Evolutionary conservation across 2,888 invertebrate species (phyloP).

Genomic region (Sinohyriopsis cumingii): DNA sequence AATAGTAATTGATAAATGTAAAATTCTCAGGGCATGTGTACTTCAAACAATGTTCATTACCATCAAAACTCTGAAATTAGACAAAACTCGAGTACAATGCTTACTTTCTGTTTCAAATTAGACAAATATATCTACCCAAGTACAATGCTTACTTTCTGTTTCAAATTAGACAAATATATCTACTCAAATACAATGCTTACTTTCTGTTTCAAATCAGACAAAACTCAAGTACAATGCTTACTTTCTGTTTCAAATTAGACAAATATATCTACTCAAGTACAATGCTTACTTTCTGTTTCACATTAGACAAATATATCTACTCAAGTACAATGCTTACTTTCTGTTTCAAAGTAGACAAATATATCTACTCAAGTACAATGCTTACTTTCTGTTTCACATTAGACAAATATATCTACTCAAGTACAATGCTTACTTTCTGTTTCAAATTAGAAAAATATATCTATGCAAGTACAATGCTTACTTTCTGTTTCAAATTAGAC

Average conservation of each 20-base stretch:
- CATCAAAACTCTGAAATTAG: too few species aligned
- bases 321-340: slow-evolving; percentile 76
- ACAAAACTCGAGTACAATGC: slow-evolving; percentile 38
- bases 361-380: slow-evolving; percentile 1
- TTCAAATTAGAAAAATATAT: slow-evolving; percentile 76
- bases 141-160: slow-evolving; percentile 83
- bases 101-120: slow-evolving; percentile 94
- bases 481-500: slow-evolving; percentile 92
- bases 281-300: slow-evolving; percentile 88
- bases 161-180: slow-evolving; percentile 75
- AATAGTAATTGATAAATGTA: too few species aligned
- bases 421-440: slow-evolving; percentile 82
- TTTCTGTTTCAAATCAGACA: slow-evolving; percentile 89
- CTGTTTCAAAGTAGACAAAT: slow-evolving; percentile 84
- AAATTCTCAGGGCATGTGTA: too few species aligned
- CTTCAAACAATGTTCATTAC: too few species aligned
- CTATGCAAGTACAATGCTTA: slow-evolving; percentile 66
- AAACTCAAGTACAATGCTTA: slow-evolving; percentile 67
- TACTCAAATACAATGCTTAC: slow-evolving; percentile 73
- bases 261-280: background rate
- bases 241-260: slow-evolving; percentile 92
- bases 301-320: too few species aligned
- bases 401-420: background rate
- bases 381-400: slow-evolving; percentile 93
- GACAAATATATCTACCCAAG: background rate